These are phyloP conservation scores for Bombylius discolor DNA, from an alignment of 2,888 invertebrate species.

Conservation along the genomic window DNA sequence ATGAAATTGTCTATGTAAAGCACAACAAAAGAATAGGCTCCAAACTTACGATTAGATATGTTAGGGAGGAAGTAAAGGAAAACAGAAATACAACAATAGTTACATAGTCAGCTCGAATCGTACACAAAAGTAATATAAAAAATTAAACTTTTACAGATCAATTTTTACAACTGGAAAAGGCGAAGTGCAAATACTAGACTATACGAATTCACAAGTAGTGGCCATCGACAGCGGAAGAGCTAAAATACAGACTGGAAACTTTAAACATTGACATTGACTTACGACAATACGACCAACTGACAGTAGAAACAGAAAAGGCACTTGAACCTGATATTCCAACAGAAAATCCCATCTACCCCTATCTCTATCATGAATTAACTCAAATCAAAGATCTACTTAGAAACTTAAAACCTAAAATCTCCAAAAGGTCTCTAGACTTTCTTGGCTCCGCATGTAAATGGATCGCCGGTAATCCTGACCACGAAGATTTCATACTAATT, in stretches of 20 bases:
- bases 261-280: neutral
- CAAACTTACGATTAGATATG: slow-evolving; percentile 11
- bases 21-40: slow-evolving; percentile 14
- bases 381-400: neutral
- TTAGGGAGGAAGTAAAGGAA: slow-evolving; percentile 10
- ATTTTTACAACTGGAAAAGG: neutral
- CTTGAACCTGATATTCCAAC: neutral
- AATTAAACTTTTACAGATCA: neutral
- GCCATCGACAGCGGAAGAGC: neutral
- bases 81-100: neutral
- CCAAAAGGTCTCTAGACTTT: neutral
- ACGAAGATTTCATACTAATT: neutral
- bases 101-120: neutral
- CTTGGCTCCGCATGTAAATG: slow-evolving; percentile 2
- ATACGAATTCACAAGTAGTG: neutral
- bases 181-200: neutral
- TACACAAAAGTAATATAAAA: neutral
- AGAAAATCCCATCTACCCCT: neutral
- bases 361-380: neutral
- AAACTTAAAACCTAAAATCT: neutral
- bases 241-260: slow-evolving; percentile 1
- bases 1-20: slow-evolving; percentile 10
- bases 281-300: neutral
- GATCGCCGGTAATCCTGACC: slow-evolving; percentile 3
- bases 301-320: neutral